Evolutionary conservation across 1,140 invertebrate genomes (phyloP).

Genomic region (Orussus abietinus): DNA sequence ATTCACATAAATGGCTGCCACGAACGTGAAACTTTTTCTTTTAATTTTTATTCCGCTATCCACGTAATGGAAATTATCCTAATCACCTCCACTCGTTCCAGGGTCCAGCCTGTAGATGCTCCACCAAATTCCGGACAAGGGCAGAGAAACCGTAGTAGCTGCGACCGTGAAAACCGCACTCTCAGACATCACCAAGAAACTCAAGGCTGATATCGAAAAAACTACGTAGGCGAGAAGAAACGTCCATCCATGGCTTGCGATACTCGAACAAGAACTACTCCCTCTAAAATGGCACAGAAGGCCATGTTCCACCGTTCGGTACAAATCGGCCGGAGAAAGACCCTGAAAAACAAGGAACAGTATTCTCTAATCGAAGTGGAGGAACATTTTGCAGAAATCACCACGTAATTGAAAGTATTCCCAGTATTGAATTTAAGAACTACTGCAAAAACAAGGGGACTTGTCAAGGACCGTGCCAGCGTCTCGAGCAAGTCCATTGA

Average conservation of each 20-base stretch:
- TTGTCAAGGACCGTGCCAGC: too few relatives aligned
- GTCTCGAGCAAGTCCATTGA: too few relatives aligned
- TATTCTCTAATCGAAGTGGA: too few relatives aligned
- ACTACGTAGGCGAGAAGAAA: constrained; percentile 51
- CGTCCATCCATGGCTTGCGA: constrained; percentile 52
- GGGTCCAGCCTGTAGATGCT: constrained; percentile 56
- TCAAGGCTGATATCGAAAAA: constrained; percentile 50
- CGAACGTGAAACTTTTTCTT: too few relatives aligned
- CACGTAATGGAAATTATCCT: background rate
- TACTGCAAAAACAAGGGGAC: too few relatives aligned
- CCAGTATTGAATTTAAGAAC: too few relatives aligned
- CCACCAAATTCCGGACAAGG: constrained; percentile 60
- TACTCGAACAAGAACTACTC: constrained; percentile 37
- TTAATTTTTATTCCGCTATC: too few relatives aligned
- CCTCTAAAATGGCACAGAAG: constrained; percentile 38
- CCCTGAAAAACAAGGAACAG: constrained; percentile 24
- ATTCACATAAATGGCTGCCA: too few relatives aligned
- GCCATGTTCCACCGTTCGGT: constrained; percentile 32
- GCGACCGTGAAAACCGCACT: constrained; percentile 59
- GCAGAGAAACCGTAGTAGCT: constrained; percentile 52
- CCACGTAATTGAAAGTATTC: too few relatives aligned
- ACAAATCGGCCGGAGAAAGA: constrained; percentile 34
- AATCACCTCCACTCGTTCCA: constrained; percentile 33
- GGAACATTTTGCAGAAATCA: too few relatives aligned
- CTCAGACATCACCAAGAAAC: constrained; percentile 57